Base-by-base conservation (phyloP, 1,140 invertebrate species). In the Bilobella aurantiaca region DNA sequence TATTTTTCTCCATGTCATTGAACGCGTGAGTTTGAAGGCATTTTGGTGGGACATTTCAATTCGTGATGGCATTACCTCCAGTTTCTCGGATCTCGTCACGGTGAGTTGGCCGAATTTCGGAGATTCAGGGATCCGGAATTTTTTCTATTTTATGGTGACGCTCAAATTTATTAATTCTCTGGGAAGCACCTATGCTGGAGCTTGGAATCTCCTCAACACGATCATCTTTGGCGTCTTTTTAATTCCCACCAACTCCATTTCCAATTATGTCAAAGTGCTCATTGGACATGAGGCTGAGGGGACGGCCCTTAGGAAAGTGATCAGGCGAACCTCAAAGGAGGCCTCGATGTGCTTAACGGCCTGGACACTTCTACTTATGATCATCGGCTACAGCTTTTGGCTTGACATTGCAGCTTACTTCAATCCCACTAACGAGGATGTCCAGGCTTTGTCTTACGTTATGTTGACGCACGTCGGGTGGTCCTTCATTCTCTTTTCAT, bases 81-180 rank as follows among this genome's bases (percentile, higher is more conserved):
- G 65, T 47, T 64, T 47, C 16, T 63, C 53, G 46, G 27, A 27
- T 3, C 47, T 70, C 14, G 63, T 70, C 21, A 31, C 42, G 25
- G 62, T 70, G 29, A 67, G 65, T 34, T 70, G 69, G 69, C 64
- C 64, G 0, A 70, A 67, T 63, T 70, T 70, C 61, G 65, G 65
- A 8, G 69, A 70, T 42, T 67, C 65, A 0, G 69, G 62, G 2
- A 63, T 70, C 0, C 42, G 69, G 32, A 70, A 70, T 23, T 70
- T 70, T 25, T 70, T 70, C 42, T 70, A 70, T 58, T 70, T 70
- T 46, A 60, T 70, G 37, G 69, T 70, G 1, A 70, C 69, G 5
- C 46, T 70, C 0, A 70, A 70, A 32, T 70, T 70, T 59, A 65
- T 70, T 1, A 70, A 70, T 28, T 47, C 62, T 12, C 32, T 70